phyloP scores from a whole-genome alignment of 2,113 vertebrate genomes.

The Serinus canaria region DNA sequence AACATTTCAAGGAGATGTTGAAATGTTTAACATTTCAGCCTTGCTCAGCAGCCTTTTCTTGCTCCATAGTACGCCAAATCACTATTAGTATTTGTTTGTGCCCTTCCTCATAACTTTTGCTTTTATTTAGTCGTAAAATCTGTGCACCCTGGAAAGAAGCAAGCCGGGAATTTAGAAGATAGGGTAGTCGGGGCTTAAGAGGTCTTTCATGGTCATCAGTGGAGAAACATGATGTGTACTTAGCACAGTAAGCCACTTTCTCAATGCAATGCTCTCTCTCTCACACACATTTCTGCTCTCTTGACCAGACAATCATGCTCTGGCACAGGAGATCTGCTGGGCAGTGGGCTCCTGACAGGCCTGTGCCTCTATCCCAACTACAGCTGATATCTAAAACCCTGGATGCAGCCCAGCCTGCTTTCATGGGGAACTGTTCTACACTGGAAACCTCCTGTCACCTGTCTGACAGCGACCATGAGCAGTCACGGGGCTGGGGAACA shows the following conservation, averaged over 20 bases:
- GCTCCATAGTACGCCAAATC: not conserved
- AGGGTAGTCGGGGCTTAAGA: not conserved
- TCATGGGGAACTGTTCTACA: not conserved
- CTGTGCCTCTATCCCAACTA: too few species aligned
- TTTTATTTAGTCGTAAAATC: not conserved
- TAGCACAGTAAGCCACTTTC: not conserved
- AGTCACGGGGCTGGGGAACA: rapidly evolving
- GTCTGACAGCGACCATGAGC: not conserved
- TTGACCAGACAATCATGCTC: not conserved
- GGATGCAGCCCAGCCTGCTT: not conserved
- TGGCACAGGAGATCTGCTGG: not conserved
- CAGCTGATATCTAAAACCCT: not conserved
- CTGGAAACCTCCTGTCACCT: not conserved
- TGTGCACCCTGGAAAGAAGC: not conserved
- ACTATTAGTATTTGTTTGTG: not conserved
- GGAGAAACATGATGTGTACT: not conserved
- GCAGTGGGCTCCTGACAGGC: not conserved
- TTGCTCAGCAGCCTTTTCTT: not conserved
- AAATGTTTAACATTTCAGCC: not conserved
- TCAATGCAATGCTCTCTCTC: too few species aligned
- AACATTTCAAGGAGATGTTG: not conserved
- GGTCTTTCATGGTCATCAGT: not conserved
- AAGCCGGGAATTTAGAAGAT: not conserved
- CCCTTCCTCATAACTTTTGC: not conserved
- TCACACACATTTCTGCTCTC: not conserved